Conservation (phyloP, 2,113 vertebrate species). For the Illadopsis cleaveri region DNA sequence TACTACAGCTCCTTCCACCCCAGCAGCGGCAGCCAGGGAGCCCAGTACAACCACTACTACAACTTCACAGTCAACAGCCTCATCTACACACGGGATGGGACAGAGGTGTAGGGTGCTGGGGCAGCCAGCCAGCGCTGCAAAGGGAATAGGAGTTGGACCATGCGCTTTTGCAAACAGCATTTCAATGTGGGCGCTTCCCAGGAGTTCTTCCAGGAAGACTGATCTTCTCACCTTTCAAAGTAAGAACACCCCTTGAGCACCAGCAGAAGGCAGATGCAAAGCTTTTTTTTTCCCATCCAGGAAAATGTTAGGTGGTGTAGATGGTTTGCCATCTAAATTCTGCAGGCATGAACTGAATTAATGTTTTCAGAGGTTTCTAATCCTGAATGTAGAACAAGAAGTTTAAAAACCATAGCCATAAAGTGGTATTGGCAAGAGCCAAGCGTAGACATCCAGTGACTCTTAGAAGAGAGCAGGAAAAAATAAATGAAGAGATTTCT, state of each 20-base stretch:
- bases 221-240: not conserved
- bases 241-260: not conserved
- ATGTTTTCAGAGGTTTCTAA: not conserved
- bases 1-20: conserved; percentile 89
- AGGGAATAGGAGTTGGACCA: not conserved
- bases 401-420: not conserved
- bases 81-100: conserved; percentile 90
- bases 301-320: not conserved
- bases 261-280: conserved; percentile 26
- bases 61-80: conserved; percentile 95
- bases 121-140: not conserved
- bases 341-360: not conserved
- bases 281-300: not conserved
- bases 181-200: conserved; percentile 1
- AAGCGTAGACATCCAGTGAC: not conserved
- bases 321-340: not conserved
- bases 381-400: conserved; percentile 40
- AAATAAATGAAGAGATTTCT: conserved; percentile 61
- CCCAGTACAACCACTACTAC: conserved; percentile 88
- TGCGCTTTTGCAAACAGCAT: conserved; percentile 42
- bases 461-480: conserved; percentile 22
- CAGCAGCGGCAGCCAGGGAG: conserved; percentile 76
- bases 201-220: conserved; percentile 2
- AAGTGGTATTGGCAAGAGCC: not conserved
- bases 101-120: conserved; percentile 81